phyloP scores from a whole-genome alignment of 2,113 vertebrate species.

The Anser cygnoides region DNA sequence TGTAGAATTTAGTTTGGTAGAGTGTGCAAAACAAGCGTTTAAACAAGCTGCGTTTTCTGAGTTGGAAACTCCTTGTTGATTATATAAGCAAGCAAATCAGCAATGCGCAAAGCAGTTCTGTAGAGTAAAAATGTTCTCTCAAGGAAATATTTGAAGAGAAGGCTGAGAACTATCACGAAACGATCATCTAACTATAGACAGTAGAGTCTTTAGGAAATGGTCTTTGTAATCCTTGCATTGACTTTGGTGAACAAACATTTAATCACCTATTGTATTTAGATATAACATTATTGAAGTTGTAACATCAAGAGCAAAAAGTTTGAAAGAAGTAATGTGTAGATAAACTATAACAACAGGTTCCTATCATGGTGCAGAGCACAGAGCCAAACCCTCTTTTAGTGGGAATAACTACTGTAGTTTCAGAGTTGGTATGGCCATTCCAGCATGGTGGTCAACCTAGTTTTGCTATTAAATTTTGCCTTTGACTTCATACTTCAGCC shows the following conservation, averaged over 20 bases:
- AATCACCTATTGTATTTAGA: neutral
- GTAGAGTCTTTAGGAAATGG: neutral
- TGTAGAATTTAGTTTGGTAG: neutral
- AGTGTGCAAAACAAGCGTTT: neutral
- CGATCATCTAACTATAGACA: neutral
- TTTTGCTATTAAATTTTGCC: neutral
- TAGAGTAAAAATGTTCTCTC: neutral
- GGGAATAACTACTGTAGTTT: neutral
- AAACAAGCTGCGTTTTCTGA: neutral
- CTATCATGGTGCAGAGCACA: neutral
- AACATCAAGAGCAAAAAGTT: neutral
- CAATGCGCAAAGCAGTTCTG: neutral
- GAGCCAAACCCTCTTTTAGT: neutral
- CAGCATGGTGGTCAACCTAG: neutral
- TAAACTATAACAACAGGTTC: neutral
- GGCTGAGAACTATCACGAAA: neutral
- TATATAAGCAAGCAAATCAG: neutral
- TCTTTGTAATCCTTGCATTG: neutral
- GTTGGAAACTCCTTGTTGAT: neutral
- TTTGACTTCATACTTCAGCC: neutral
- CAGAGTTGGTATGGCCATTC: neutral
- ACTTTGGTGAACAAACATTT: neutral
- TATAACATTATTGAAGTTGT: neutral
- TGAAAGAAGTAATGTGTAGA: neutral
- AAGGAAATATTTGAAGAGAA: neutral